These are phyloP conservation scores for Drosophila sproati DNA, from an alignment of 1,140 invertebrate genomes.

Conservation along the genomic window DNA sequence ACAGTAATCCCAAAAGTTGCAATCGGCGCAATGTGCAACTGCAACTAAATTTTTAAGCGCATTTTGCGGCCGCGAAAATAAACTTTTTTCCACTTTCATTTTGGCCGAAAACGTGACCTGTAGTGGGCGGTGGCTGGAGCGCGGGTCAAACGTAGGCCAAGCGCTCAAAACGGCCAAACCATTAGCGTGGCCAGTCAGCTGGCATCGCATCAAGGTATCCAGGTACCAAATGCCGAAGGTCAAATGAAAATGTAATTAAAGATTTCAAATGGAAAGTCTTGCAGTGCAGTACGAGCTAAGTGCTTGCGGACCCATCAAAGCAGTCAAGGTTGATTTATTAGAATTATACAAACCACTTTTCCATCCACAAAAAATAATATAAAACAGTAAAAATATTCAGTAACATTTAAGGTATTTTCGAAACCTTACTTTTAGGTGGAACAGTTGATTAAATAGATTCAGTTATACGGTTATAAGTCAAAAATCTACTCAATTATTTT, in stretches of 20 bases:
- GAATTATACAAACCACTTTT: slow-evolving; percentile 1
- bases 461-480: too few relatives aligned
- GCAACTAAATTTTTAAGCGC: slow-evolving; percentile 75
- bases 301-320: slow-evolving; percentile 5
- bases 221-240: slow-evolving; percentile 43
- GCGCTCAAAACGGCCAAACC: slow-evolving; percentile 23
- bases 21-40: slow-evolving; percentile 42
- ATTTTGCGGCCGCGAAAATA: slow-evolving; percentile 57
- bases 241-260: slow-evolving; percentile 63
- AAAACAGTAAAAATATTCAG: too few relatives aligned
- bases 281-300: slow-evolving; percentile 30
- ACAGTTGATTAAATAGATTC: too few relatives aligned
- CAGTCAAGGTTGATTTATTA: slow-evolving; percentile 7
- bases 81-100: slow-evolving; percentile 75
- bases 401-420: too few relatives aligned
- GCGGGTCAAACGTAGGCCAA: slow-evolving; percentile 61
- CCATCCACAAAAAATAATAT: background rate
- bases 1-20: slow-evolving; percentile 23
- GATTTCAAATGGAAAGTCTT: slow-evolving; percentile 38
- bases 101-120: slow-evolving; percentile 50
- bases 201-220: slow-evolving; percentile 54
- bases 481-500: too few relatives aligned
- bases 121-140: slow-evolving; percentile 15
- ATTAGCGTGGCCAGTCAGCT: slow-evolving; percentile 32
- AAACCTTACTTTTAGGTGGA: too few relatives aligned